Evolutionary conservation across 2,797 vertebrate genomes (phyloP).

Genomic region (Poecilia velifera): DNA sequence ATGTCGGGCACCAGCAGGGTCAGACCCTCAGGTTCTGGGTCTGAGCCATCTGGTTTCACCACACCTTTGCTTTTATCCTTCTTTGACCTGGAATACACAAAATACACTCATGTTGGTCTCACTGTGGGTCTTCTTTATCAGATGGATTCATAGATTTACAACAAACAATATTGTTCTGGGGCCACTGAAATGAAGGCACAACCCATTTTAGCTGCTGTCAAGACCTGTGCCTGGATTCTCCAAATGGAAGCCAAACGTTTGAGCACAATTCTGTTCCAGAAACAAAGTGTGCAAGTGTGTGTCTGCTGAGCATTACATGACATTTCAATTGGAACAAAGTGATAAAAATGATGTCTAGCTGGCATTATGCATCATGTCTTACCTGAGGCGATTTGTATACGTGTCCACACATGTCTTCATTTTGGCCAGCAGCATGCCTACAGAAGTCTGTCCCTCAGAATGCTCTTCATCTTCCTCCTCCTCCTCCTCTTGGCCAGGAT

Average conservation of each 20-base stretch:
- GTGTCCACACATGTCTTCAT: slow-evolving; percentile 99
- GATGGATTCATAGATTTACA: background rate
- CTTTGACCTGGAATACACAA: slow-evolving; percentile 87
- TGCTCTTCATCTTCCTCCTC: slow-evolving; percentile 92
- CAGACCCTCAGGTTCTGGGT: slow-evolving; percentile 95
- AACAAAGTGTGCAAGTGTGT: background rate
- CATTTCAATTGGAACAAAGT: background rate
- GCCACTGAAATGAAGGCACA: background rate
- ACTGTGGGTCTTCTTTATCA: background rate
- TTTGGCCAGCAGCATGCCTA: slow-evolving; percentile 95
- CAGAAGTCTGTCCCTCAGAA: slow-evolving; percentile 91
- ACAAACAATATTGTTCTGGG: background rate
- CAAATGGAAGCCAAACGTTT: background rate
- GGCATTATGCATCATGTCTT: background rate
- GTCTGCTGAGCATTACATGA: background rate
- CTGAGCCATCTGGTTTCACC: slow-evolving; percentile 90
- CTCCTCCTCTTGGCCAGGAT: slow-evolving; percentile 87
- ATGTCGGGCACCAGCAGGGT: slow-evolving; percentile 98
- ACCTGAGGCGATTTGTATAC: slow-evolving; percentile 97
- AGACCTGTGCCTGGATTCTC: background rate
- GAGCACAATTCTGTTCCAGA: background rate
- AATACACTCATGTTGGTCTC: background rate
- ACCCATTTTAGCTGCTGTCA: background rate
- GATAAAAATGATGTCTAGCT: background rate
- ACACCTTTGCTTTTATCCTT: slow-evolving; percentile 97